Percentiles rank a stretch among this genome's conserved stretches.
Evolutionary conservation across 2,888 invertebrate species (phyloP).

Genomic region (Yponomeuta sedellus): DNA sequence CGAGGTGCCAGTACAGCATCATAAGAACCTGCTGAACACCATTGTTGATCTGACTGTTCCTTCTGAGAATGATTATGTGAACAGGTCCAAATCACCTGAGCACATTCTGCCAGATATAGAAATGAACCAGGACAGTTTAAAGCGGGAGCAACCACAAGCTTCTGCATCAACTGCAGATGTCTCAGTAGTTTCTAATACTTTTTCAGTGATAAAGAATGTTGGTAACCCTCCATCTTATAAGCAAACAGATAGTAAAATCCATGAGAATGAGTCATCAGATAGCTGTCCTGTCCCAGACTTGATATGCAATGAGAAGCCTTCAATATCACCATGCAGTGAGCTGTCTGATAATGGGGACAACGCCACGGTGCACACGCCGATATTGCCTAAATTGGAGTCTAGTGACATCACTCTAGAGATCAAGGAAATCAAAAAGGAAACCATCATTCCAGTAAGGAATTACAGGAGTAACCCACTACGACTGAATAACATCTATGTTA

Average conservation of each 20-base stretch:
- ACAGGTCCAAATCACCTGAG: constrained; percentile 47
- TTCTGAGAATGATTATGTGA: constrained; percentile 47
- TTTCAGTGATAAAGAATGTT: constrained; percentile 67
- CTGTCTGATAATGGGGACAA: constrained; percentile 66
- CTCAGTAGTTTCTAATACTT: constrained; percentile 48
- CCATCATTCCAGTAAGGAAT: constrained; percentile 26
- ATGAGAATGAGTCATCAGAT: constrained; percentile 58
- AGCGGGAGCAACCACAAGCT: constrained; percentile 30
- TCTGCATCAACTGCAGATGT: constrained; percentile 33
- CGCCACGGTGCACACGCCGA: constrained; percentile 45
- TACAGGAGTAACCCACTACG: constrained; percentile 44
- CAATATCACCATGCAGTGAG: constrained; percentile 70
- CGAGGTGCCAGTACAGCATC: constrained; percentile 70
- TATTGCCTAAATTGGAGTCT: constrained; percentile 43
- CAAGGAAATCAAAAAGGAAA: constrained; percentile 25
- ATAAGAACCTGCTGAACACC: constrained; percentile 64
- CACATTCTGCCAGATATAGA: constrained; percentile 64
- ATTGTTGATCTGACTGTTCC: constrained; percentile 64
- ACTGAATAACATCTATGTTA: constrained; percentile 63
- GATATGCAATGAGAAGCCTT: constrained; percentile 71
- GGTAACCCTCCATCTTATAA: constrained; percentile 49
- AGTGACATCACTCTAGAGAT: constrained; percentile 25
- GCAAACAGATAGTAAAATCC: constrained; percentile 45
- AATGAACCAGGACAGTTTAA: constrained; percentile 37
- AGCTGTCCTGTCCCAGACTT: constrained; percentile 68